Base-by-base conservation (phyloP, 2,888 invertebrate genomes). In the Glyphotaelius pellucidus region DNA sequence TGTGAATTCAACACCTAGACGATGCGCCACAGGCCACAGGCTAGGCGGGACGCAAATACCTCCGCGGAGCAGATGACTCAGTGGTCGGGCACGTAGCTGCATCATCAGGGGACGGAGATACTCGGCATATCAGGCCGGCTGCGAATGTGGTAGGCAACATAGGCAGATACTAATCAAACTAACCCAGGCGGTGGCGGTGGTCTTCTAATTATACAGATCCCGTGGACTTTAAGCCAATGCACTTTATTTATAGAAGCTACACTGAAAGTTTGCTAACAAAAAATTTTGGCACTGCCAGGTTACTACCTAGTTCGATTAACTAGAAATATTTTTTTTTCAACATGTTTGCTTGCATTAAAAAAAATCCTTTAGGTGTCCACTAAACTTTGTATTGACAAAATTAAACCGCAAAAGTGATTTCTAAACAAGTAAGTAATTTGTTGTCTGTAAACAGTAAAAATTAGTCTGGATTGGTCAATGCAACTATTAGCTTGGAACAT, bases 1-100 rank as follows among this genome's bases (percentile, higher is more conserved):
- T 86, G 86, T 30, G 86, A 86, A 86, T 86, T 42, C 86, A 86
- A 42, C 86, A 30, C 86, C 47, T 47, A 86, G 86, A 42, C 42
- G 86, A 42, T 67, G 67, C 30, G 86, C 35, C 15, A 38, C 32
- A 35, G 35, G 83, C 83, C 15, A 35, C 31, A 35, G 35, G 83
- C 35, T 42, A 35, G 35, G 83, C 47, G 67, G 83, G 83, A 38
- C 86, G 42, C 86, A 86, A 86, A 86, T 86, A 86, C 42, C 47
- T 42, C 35, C 83, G 83, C 86, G 47, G 86, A 86, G 47, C 30
- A 25, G 35, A 42, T 86, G 86, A 86, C n/a, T 86, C 86, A 86
- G 86, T 42, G 86, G 85, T n/a, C 38, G 38, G 47, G 42, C 86
- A 15, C 42, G 35, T 67, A 11, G 83, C 35, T 32, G 83, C 32